Percentiles rank a stretch among this genome's conserved stretches.
phyloP scores from a whole-genome alignment of 2,113 vertebrate species.

The Neodontobutis hainanensis region DNA sequence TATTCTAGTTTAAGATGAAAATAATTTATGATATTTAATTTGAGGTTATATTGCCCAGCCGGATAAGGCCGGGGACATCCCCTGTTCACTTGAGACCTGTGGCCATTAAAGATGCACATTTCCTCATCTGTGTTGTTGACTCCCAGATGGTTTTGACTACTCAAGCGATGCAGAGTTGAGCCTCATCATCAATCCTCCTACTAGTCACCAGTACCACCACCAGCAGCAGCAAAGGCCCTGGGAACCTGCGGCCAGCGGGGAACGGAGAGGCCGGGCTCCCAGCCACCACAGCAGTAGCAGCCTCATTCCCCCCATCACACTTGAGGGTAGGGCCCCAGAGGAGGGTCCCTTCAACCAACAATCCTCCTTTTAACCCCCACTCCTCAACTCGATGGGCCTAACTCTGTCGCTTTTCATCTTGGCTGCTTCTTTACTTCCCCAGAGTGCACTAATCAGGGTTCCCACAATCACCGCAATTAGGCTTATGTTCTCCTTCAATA shows the following conservation, averaged over 20 bases:
- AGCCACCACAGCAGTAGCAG: constrained; percentile 71
- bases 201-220: constrained; percentile 78
- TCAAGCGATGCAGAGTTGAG: constrained; percentile 93
- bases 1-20: too few species aligned
- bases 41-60: too few species aligned
- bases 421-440: constrained; percentile 67
- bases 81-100: constrained; percentile 25
- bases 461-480: background rate
- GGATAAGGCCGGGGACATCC: background rate
- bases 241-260: constrained; percentile 88
- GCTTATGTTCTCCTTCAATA: background rate
- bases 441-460: constrained; percentile 55
- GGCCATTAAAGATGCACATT: constrained; percentile 81
- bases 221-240: constrained; percentile 74
- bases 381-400: constrained; percentile 59
- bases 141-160: constrained; percentile 99
- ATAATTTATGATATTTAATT: too few species aligned
- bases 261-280: constrained; percentile 88
- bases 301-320: constrained; percentile 90
- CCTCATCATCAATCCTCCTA: constrained; percentile 89
- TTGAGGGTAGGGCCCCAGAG: constrained; percentile 94
- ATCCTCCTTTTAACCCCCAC: constrained; percentile 58
- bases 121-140: constrained; percentile 92
- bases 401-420: constrained; percentile 44
- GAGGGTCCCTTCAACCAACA: constrained; percentile 72